Evolutionary conservation across 1,140 invertebrate genomes (phyloP), one percentile per base, ranked within the genome.

Genomic region (Drosophila leontia): DNA sequence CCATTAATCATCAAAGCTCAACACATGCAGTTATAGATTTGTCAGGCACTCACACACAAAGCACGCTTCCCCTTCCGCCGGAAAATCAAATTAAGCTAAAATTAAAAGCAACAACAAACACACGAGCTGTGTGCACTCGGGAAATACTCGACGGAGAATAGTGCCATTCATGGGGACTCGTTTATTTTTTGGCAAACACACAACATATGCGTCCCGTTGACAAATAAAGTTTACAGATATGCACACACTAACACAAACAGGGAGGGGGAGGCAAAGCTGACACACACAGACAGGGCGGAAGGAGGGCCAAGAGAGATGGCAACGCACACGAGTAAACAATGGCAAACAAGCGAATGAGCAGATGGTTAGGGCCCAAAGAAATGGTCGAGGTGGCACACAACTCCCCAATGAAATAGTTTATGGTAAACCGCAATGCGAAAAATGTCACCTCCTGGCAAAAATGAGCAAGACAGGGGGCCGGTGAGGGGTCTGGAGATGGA

Each of bases 341-440:
- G 82, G 68, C 41, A 29, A 70, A 32, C 61, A 41, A 34, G 55
- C 64, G 64, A 37, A 32, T 42, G 78, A 75, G 67, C 68, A 72
- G 67, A 72, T 72, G 70, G 68, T 60, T 61, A 44, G 55, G 47
- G 61, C 53, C 12, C 23, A 57, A 76, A 59, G 72, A 59, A 76
- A 58, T 44, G 34, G 53, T 26, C 61, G 62, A 76, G 72, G 44
- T 76, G 56, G 53, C 67, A 67, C 82, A 67, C 82, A 69, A 76
- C 79, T 87, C 79, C 83, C 83, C 84, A 88, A 88, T 90, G 85
- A 85, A 90, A 90, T 91, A 91, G 87, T 91, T 91, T 91, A 91
- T 91, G 88, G 88, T 91, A 91, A 91, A 91, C 88, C 88, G 88
- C 88, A 91, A 91, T 91, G 88, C 88, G 88, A 91, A 91, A 91